phyloP scores from a whole-genome alignment of 2,888 invertebrate genomes.

The Cataglyphis rosenhaueri region DNA sequence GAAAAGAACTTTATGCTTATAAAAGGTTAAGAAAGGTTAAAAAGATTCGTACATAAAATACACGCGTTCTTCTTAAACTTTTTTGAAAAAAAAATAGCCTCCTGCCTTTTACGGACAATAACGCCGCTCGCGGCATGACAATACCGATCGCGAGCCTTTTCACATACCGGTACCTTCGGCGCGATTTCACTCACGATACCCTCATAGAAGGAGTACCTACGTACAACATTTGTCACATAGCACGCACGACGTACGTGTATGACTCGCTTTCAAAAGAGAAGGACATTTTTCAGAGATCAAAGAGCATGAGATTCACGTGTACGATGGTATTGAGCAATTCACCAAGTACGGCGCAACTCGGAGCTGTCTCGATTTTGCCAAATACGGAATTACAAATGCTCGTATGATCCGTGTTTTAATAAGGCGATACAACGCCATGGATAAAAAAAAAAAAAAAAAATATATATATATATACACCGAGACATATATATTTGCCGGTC shows the following conservation, averaged over 20 bases:
- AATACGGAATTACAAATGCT: slow-evolving; percentile 82
- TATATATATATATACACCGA: slow-evolving; percentile 26
- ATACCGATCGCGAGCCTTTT: slow-evolving; percentile 15
- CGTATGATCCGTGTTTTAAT: slow-evolving; percentile 72
- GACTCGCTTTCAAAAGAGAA: neutral
- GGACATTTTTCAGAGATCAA: slow-evolving; percentile 62
- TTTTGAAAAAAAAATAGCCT: slow-evolving; percentile 19
- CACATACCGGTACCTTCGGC: slow-evolving; percentile 36
- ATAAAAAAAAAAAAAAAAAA: slow-evolving; percentile 22
- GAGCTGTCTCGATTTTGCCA: slow-evolving; percentile 83
- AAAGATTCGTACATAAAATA: neutral
- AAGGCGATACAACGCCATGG: slow-evolving; percentile 79
- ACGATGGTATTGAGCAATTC: slow-evolving; percentile 80
- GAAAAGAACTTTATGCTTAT: slow-evolving; percentile 13
- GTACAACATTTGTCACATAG: slow-evolving; percentile 14
- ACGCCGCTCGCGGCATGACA: slow-evolving; percentile 10
- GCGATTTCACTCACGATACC: slow-evolving; percentile 37
- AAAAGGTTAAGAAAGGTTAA: neutral
- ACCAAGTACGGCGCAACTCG: slow-evolving; percentile 78
- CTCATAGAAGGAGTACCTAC: neutral
- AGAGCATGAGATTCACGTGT: slow-evolving; percentile 62
- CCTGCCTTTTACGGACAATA: slow-evolving; percentile 24
- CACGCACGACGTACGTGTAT: slow-evolving; percentile 1
- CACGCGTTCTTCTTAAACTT: neutral
- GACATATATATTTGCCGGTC: neutral